A percentile compares a stretch with the other conserved stretches of the same genome.
Conservation (phyloP, 2,113 vertebrate genomes). For the Ovibos moschatus region DNA sequence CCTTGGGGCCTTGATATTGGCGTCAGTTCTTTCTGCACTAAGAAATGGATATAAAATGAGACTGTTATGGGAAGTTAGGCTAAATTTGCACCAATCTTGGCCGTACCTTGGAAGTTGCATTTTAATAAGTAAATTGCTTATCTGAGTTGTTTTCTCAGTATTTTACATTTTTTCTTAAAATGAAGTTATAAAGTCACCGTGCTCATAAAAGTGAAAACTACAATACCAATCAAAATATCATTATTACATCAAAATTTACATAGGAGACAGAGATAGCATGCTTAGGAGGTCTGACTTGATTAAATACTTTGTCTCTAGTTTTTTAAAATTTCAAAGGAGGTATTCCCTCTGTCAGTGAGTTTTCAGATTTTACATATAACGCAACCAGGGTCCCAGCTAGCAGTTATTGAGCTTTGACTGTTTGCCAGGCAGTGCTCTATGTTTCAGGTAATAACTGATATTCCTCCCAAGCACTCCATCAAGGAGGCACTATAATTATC, state of each 20-base stretch:
- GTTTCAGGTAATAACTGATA: neutral
- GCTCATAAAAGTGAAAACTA: neutral
- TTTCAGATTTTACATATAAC: neutral
- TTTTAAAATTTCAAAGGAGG: neutral
- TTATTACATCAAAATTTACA: neutral
- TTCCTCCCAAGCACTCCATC: neutral
- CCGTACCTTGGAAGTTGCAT: neutral
- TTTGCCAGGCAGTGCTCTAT: neutral
- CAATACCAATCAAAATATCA: neutral
- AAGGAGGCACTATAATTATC: neutral
- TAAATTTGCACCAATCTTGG: neutral
- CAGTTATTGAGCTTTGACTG: neutral
- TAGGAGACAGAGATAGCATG: neutral
- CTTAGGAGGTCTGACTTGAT: neutral
- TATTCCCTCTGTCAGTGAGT: neutral
- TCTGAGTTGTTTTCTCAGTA: neutral
- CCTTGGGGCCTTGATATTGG: neutral
- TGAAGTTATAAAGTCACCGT: neutral
- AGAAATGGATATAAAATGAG: neutral
- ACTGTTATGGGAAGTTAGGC: neutral
- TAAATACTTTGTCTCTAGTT: neutral
- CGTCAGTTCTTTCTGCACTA: neutral
- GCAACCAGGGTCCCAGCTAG: neutral
- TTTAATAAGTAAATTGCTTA: conserved; percentile 6
- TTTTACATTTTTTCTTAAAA: neutral